A percentile compares a stretch with the other conserved stretches of the same genome.
phyloP scores from a whole-genome alignment of 2,888 invertebrate genomes.

The Pantelozetes paolii region DNA sequence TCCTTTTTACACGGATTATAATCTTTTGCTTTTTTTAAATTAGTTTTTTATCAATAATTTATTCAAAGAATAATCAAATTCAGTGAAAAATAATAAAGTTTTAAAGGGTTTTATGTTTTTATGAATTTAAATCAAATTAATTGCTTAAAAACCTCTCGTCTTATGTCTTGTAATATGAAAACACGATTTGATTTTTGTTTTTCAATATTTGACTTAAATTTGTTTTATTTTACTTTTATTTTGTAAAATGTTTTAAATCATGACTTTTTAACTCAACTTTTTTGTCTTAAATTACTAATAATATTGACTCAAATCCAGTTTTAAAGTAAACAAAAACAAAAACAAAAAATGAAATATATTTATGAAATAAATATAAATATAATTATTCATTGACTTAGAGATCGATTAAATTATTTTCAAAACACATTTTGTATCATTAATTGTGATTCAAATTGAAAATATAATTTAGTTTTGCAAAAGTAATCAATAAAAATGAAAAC shows the following conservation, averaged over 20 bases:
- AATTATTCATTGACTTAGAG: no score
- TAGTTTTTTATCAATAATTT: not conserved
- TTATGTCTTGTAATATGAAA: not conserved
- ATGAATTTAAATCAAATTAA: not conserved
- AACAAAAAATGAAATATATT: no score
- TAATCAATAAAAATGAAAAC: no score
- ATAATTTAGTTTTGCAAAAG: no score
- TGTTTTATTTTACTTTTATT: not conserved
- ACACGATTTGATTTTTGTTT: not conserved
- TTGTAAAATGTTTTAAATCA: not conserved
- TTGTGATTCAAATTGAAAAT: no score
- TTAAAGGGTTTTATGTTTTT: not conserved
- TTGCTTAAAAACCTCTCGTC: not conserved
- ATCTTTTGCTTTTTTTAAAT: not conserved
- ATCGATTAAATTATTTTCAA: no score
- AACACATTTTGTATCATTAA: no score
- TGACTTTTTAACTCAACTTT: not conserved
- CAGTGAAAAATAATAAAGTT: not conserved
- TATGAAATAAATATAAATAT: no score
- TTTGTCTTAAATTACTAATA: no score
- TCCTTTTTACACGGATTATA: not conserved
- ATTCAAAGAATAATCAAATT: not conserved
- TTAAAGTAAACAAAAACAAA: no score
- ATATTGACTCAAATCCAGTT: no score
- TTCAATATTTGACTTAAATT: not conserved